These are phyloP conservation scores for Apteryx mantelli DNA, from an alignment of 2,113 vertebrate genomes.

Conservation along the genomic window DNA sequence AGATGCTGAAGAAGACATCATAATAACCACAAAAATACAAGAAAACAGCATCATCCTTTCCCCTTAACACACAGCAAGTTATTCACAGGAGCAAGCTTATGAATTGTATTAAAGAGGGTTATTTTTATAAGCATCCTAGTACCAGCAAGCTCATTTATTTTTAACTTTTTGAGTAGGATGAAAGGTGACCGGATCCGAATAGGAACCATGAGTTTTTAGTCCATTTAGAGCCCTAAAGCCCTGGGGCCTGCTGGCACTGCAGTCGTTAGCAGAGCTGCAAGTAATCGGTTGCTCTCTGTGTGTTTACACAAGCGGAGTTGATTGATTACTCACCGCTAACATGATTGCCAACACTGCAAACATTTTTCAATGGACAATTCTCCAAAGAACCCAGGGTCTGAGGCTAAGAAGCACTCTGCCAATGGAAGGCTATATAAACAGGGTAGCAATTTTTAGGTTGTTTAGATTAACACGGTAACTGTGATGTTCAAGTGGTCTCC, in stretches of 20 bases:
- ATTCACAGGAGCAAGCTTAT: background rate
- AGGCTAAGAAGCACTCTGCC: background rate
- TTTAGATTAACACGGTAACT: background rate
- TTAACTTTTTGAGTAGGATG: background rate
- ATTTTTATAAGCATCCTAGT: background rate
- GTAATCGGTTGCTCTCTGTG: background rate
- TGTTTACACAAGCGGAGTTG: background rate
- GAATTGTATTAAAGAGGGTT: background rate
- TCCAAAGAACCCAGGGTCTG: background rate
- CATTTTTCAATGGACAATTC: background rate
- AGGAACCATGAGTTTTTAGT: slow-evolving; percentile 1
- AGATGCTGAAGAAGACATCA: background rate
- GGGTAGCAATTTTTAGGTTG: background rate
- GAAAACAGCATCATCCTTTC: background rate
- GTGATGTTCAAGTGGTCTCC: background rate
- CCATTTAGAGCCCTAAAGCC: background rate
- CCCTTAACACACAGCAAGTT: background rate
- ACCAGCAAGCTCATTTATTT: background rate
- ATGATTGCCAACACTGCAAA: background rate
- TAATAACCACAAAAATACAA: background rate
- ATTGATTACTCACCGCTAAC: slow-evolving; percentile 45
- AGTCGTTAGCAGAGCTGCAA: background rate
- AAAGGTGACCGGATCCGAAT: background rate
- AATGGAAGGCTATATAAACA: background rate
- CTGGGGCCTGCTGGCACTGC: background rate